These are phyloP conservation scores for Lasius platythorax DNA, from an alignment of 2,888 invertebrate species.

Conservation along the genomic window DNA sequence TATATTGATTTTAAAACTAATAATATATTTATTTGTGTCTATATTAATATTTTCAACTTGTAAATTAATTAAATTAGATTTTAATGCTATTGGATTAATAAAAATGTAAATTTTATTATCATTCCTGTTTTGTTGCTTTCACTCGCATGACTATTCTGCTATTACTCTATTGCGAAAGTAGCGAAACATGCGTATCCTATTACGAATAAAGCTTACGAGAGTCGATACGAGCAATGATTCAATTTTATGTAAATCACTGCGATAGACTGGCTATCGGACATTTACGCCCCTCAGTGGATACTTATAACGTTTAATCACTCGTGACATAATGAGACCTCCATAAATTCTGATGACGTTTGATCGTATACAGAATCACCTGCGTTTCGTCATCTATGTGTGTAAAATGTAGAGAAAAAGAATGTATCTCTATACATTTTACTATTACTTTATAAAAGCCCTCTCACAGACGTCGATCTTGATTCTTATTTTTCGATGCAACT, in stretches of 20 bases:
- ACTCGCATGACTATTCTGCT: neutral
- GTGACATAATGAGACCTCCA: slow-evolving; percentile 73
- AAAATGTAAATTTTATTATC: neutral
- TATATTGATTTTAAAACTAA: neutral
- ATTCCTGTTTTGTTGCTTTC: neutral
- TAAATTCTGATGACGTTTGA: slow-evolving; percentile 59
- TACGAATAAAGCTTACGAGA: neutral
- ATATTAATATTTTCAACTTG: neutral
- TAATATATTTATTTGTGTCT: neutral
- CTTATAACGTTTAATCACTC: slow-evolving; percentile 73
- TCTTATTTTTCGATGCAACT: neutral
- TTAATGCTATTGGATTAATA: neutral
- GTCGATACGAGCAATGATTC: slow-evolving; percentile 45
- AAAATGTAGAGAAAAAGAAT: neutral
- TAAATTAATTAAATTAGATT: slow-evolving; percentile 1
- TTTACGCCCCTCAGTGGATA: slow-evolving; percentile 71
- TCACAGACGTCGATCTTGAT: neutral
- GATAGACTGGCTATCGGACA: slow-evolving; percentile 70
- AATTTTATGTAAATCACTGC: slow-evolving; percentile 65
- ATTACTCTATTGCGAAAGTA: neutral
- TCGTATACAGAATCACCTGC: slow-evolving; percentile 51
- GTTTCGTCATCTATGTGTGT: neutral
- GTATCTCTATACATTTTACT: neutral
- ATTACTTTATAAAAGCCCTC: slow-evolving; percentile 21
- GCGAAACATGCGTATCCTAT: neutral